Conservation (phyloP, 2,797 vertebrate genomes). For the Dicrostonyx torquatus region DNA sequence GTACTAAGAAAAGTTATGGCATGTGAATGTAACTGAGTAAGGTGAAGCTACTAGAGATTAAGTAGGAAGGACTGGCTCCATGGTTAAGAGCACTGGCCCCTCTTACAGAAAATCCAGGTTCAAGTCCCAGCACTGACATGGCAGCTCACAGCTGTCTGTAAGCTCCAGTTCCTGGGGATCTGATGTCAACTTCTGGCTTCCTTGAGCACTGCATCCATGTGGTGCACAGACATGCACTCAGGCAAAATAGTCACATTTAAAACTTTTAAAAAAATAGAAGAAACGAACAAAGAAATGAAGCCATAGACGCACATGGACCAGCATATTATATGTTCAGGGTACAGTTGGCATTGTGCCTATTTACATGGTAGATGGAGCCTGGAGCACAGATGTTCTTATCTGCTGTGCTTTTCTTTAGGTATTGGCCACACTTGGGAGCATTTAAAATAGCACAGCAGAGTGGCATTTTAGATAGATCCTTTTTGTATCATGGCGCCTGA, state of each 20-base stretch:
- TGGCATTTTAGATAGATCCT: background rate
- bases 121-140: background rate
- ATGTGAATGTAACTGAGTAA: constrained; percentile 3
- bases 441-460: constrained; percentile 36
- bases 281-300: background rate
- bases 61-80: background rate
- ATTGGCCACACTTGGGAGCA: background rate
- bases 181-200: background rate
- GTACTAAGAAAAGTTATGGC: constrained; percentile 25
- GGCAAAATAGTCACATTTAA: background rate
- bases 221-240: background rate
- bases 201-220: background rate
- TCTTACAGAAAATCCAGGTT: background rate
- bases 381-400: background rate
- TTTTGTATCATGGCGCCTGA: background rate
- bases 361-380: background rate
- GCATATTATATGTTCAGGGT: background rate
- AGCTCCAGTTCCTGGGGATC: background rate
- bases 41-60: constrained; percentile 16
- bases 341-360: background rate
- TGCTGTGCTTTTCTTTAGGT: constrained; percentile 7
- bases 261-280: background rate
- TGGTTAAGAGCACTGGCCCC: background rate
- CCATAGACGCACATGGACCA: background rate
- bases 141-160: background rate